A percentile compares a stretch with the other conserved stretches of the same genome.
These are phyloP conservation scores for Panthera uncia DNA, from an alignment of 2,113 vertebrate genomes.

Conservation along the genomic window DNA sequence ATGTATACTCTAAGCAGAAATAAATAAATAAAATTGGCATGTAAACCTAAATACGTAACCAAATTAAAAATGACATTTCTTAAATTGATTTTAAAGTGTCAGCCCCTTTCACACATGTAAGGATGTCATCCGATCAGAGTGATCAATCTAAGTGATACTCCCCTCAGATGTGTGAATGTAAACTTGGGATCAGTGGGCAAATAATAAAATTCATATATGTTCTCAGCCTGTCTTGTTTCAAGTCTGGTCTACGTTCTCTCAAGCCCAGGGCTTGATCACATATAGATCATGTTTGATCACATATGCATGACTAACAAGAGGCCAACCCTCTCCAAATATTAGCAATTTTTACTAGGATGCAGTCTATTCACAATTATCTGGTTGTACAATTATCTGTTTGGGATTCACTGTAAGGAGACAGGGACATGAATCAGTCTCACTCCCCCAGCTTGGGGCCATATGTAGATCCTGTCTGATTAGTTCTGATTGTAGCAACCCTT, in stretches of 20 bases:
- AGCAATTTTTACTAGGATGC: not conserved
- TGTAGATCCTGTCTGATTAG: not conserved
- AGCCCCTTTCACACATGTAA: not conserved
- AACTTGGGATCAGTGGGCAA: not conserved
- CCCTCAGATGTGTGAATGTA: not conserved
- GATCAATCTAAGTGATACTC: not conserved
- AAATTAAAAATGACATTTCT: not conserved
- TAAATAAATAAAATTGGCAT: not conserved
- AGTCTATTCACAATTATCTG: not conserved
- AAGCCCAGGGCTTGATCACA: not conserved
- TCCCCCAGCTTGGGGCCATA: not conserved
- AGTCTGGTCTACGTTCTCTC: not conserved
- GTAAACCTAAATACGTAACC: not conserved
- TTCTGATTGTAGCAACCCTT: not conserved
- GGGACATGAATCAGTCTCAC: not conserved
- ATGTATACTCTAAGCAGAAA: not conserved
- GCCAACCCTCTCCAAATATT: not conserved
- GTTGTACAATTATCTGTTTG: not conserved
- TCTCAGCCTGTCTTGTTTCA: not conserved
- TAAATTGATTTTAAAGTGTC: not conserved
- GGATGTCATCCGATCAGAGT: not conserved
- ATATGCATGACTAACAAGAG: not conserved
- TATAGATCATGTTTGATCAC: not conserved
- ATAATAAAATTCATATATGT: not conserved
- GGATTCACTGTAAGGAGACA: not conserved